Base-by-base conservation (phyloP, 2,113 vertebrate species). In the Forbesichthys agassizii region DNA sequence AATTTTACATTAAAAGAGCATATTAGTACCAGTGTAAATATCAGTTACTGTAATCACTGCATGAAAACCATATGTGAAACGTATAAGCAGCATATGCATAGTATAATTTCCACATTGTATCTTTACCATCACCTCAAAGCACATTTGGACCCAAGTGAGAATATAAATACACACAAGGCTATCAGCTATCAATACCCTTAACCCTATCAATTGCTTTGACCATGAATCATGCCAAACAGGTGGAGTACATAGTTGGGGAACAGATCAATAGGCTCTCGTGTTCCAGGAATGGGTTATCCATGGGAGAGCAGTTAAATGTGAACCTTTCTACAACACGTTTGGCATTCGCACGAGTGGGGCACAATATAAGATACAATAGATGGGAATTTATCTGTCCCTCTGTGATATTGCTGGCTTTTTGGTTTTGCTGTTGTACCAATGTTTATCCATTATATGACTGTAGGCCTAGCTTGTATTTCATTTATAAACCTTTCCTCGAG, bases 131-230 rank as follows among this genome's bases (percentile, higher is more conserved):
- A 54, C 33, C 63, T 80, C 42, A 73, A 71, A 72, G 68, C 67
- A 42, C 11, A 55, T 49, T 51, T 52, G 52, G 58, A 69, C 49
- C 67, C 27, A 73, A 64, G 69, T 66, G 56, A 62, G 64, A n/a
- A 60, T 56, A 66, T 69, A 69, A 80, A 52, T 52, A 75, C 67
- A 82, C 69, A 27, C 66, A 61, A 48, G 9, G 33, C 46, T 67
- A 70, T 71, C 60, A 68, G 33, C 46, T 67, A 70, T 71, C 60
- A 68, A 60, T 73, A 70, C 70, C 69, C 5, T 73, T 72, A 66
- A 61, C 58, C 49, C 69, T 76, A 73, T 81, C 64, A 65, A 56
- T 74, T 72, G 59, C 62, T 0, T 16, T 13, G 27, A 33, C 51
- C 64, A 36, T 69, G 47, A 27, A 65, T 71, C 33, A 58, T 70